Base-by-base conservation (phyloP, 2,888 invertebrate species). In the Phrixothrix hirtus region DNA sequence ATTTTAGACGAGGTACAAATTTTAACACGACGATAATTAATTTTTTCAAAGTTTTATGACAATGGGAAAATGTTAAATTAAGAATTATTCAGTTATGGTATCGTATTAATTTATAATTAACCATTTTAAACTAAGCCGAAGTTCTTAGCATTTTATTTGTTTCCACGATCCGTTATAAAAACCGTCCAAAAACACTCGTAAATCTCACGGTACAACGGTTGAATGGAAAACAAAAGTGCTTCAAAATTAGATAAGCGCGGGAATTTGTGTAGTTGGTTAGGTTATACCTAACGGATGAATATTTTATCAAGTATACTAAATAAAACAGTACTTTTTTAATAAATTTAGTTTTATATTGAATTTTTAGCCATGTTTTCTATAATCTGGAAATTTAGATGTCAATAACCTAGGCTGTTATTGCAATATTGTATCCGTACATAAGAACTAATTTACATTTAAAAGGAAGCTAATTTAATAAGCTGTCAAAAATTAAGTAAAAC, bases 181-280 rank as follows among this genome's bases (percentile, higher is more conserved):
- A 34, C 47, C 21, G 21, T 25, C 38, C 14, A 3, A 37, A 38
- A 21, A 26, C 7, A 39, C 26, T 35, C 45, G 43, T 37, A 36
- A 50, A 44, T 59, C 58, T 54, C 58, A 59, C 58, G 56, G 50
- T 37, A 34, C 36, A 44, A 58, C 55, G 43, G 39, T 52, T 55
- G 47, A 16, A 37, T 38, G 30, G 35, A 58, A 56, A 58, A 56
- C 44, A 53, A 56, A 55, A 58, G 47, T 56, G 50, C 46, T 37
- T 41, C 36, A 48, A 48, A 48, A 54, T 44, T 31, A 54, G 48
- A 50, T 54, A 42, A 49, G 44, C 44, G 44, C 48, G 45, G 43
- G 48, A 49, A 49, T 41, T 34, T 36, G 31, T 27, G 13, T 36
- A 39, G 14, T 37, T 16, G 32, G 31, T 38, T 25, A 52, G 43